Evolutionary conservation across 2,888 invertebrate species (phyloP), one percentile per base, ranked within the genome.

Genomic region (Cylloceria caligata): DNA sequence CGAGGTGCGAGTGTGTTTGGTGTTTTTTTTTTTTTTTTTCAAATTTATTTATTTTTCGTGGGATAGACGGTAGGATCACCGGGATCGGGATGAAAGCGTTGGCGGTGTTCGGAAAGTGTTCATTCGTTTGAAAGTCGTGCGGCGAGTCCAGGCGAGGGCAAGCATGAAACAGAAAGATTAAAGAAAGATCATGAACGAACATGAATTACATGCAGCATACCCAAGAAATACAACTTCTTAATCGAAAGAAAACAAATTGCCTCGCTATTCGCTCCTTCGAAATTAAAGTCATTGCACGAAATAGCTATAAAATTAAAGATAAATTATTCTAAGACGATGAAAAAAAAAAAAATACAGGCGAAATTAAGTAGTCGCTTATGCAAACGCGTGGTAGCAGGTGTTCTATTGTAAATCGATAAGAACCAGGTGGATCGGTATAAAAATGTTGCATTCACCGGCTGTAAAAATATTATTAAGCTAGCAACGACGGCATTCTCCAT

Each of bases 91-190:
- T 83, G 81, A 84, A 88, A 89, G 88, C 89, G 84, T 87, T 87
- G 87, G 86, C 83, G 85, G 85, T 87, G 85, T 84, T 86, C 84
- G 84, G 68, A 81, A 81, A 76, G 80, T 84, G 83, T 88, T 87
- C 86, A 87, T 89, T 88, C 87, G 85, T 87, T 92, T 89, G 87
- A 89, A 88, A 89, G 90, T 91, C 91, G 92, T 92, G 89, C 91
- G 91, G 90, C 90, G 87, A 87, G 89, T 92, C 93, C 92, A 91
- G 90, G 91, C 80, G 74, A 88, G 89, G 92, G 92, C 90, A 93
- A 93, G 93, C 93, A 93, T 93, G 93, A 93, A 93, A 93, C 93
- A 92, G 92, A 93, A 92, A 92, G 89, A 92, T 91, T 81, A 90
- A 90, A 93, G 88, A 93, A 87, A 88, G 87, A 92, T 88, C 90